Percentiles rank a stretch among this genome's conserved stretches.
Conservation (phyloP, 2,113 vertebrate species). For the Cyanistes caeruleus region DNA sequence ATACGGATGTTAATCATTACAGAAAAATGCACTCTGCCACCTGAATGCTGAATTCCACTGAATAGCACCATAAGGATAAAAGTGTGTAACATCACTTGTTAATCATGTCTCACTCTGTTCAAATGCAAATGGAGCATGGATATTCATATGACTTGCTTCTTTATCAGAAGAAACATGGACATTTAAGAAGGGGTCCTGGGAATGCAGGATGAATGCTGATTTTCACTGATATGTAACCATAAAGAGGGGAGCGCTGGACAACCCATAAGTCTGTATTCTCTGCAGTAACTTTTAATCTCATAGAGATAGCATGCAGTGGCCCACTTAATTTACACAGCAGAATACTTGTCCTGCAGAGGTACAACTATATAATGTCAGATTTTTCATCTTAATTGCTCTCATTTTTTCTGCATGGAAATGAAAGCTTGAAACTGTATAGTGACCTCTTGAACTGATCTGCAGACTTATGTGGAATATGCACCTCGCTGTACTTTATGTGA, state of each 20-base stretch:
- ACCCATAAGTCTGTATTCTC: not conserved
- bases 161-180: not conserved
- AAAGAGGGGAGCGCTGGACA: not conserved
- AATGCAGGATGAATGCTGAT: not conserved
- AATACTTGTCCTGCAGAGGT: not conserved
- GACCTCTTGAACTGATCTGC: not conserved
- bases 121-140: not conserved
- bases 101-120: not conserved
- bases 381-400: not conserved
- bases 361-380: not conserved
- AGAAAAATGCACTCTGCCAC: not conserved
- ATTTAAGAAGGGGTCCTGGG: not conserved
- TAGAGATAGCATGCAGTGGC: not conserved
- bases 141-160: not conserved
- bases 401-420: not conserved
- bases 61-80: not conserved
- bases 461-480: not conserved
- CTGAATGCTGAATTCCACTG: not conserved
- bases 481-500: not conserved
- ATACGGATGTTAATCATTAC: not conserved
- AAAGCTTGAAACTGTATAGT: not conserved
- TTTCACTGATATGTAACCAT: not conserved
- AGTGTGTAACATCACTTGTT: not conserved
- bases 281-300: conserved; percentile 8
- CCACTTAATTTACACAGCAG: not conserved